These are phyloP conservation scores for Ectropis crepuscularia DNA, from an alignment of 2,888 invertebrate genomes.

Conservation along the genomic window DNA sequence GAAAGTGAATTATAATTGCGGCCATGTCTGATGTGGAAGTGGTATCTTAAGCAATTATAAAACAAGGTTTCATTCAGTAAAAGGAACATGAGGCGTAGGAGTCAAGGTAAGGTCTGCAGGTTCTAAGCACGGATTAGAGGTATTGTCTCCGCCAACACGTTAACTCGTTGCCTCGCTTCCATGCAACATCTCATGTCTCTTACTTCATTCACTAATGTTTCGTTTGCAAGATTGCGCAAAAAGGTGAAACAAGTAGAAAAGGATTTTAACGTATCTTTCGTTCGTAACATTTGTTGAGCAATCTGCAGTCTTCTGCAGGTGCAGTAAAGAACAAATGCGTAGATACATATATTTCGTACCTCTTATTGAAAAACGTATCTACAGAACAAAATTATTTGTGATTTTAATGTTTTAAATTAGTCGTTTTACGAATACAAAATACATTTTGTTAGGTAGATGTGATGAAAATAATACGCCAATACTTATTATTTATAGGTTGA, in stretches of 20 bases:
- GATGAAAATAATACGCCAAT: too few relatives aligned
- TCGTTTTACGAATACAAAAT: too few relatives aligned
- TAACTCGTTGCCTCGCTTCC: constrained; percentile 58
- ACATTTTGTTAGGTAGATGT: too few relatives aligned
- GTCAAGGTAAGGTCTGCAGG: constrained; percentile 83
- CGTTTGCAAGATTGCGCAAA: constrained; percentile 21
- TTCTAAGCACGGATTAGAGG: constrained; percentile 69
- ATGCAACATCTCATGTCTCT: constrained; percentile 45
- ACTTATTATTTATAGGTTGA: too few relatives aligned
- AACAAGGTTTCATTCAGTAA: constrained; percentile 72
- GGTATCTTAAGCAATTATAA: constrained; percentile 47
- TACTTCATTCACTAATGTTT: constrained; percentile 52
- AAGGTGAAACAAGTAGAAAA: not conserved
- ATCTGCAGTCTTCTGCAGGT: too few relatives aligned
- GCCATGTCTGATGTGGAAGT: constrained; percentile 34
- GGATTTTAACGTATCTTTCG: too few relatives aligned
- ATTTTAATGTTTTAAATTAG: too few relatives aligned
- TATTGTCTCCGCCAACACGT: constrained; percentile 81
- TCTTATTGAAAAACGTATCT: too few relatives aligned
- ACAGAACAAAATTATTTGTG: too few relatives aligned
- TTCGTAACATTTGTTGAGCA: too few relatives aligned
- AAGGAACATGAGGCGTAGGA: constrained; percentile 78
- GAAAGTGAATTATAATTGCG: constrained; percentile 7
- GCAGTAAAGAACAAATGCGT: too few relatives aligned
- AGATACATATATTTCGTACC: too few relatives aligned